Conservation (phyloP, 2,797 vertebrate species). For the Falco concolor region DNA sequence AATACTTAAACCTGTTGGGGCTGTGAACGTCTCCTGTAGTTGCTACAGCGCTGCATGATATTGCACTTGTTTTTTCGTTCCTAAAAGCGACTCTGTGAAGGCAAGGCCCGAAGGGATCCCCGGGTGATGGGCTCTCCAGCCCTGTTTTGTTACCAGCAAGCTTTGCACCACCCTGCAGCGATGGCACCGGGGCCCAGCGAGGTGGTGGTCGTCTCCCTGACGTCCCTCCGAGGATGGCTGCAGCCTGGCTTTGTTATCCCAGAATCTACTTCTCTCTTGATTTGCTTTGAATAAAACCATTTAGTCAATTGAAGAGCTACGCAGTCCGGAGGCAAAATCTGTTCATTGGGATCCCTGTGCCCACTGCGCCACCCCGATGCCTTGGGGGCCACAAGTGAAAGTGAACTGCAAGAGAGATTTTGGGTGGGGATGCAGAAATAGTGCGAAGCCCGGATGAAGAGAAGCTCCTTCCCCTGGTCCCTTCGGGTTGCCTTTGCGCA, state of each 20-base stretch:
- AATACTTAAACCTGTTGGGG: neutral
- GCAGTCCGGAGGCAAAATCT: neutral
- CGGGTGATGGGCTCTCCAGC: neutral
- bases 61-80: neutral
- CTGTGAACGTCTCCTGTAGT: neutral
- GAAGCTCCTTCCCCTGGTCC: neutral
- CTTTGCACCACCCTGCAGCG: neutral
- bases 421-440: neutral
- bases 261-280: neutral
- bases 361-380: accelerated
- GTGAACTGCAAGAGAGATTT: neutral
- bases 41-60: neutral
- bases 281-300: constrained; percentile 32
- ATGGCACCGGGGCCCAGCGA: accelerated
- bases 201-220: neutral
- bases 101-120: neutral
- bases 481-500: neutral
- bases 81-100: constrained; percentile 7
- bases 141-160: neutral
- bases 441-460: neutral
- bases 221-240: neutral
- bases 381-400: accelerated
- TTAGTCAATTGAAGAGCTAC: neutral
- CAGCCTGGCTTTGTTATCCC: neutral
- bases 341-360: neutral